A percentile compares a stretch with the other conserved stretches of the same genome.
Evolutionary conservation across 2,797 vertebrate species (phyloP).

Genomic region (Schizopygopsis malacanthus): DNA sequence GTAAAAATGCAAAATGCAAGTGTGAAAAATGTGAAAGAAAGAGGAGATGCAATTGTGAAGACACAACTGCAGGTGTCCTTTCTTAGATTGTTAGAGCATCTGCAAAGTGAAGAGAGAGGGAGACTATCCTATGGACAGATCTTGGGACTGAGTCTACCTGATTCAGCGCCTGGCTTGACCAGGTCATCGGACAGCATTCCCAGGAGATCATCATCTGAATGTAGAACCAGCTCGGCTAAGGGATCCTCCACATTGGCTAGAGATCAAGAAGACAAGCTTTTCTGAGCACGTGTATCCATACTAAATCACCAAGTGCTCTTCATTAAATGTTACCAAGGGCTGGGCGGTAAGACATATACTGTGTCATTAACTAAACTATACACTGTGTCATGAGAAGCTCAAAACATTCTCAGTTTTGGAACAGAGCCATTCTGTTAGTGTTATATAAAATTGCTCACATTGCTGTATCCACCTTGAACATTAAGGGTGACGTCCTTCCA

Average conservation of each 20-base stretch:
- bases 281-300: slow-evolving; percentile 46
- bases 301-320: background rate
- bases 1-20: slow-evolving; percentile 31
- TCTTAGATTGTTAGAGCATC: slow-evolving; percentile 32
- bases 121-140: slow-evolving; percentile 28
- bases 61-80: slow-evolving; percentile 26
- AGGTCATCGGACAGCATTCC: slow-evolving; percentile 91
- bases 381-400: background rate
- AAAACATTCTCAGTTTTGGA: background rate
- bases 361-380: background rate
- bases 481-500: background rate
- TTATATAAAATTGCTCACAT: background rate
- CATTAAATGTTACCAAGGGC: background rate
- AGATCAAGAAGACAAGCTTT: slow-evolving; percentile 60
- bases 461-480: slow-evolving; percentile 2
- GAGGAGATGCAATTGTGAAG: background rate
- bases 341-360: background rate
- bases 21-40: slow-evolving; percentile 23
- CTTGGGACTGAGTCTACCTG: slow-evolving; percentile 70
- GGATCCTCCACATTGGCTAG: slow-evolving; percentile 86
- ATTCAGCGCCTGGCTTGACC: slow-evolving; percentile 83
- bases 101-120: slow-evolving; percentile 23
- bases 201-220: slow-evolving; percentile 93
- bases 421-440: background rate
- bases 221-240: slow-evolving; percentile 91